Conservation (phyloP, 2,888 invertebrate species). For the Sericinus montela region DNA sequence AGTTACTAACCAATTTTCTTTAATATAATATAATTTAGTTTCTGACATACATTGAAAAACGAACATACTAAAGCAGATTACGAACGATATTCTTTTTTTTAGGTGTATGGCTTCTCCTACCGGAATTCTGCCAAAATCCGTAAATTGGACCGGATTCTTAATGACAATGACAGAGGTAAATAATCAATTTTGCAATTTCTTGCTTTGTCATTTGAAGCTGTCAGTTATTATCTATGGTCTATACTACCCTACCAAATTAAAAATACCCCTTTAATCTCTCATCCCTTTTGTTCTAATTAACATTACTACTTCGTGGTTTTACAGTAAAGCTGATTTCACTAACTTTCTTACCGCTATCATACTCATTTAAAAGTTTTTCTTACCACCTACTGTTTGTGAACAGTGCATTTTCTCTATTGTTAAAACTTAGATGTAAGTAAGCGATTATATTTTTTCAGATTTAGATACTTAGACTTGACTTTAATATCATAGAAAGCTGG, state of each 20-base stretch:
- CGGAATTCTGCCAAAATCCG: no score
- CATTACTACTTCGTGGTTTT: slow-evolving; percentile 9
- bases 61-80: no score
- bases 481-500: neutral
- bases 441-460: no score
- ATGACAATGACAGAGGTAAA: no score
- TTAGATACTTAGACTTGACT: neutral
- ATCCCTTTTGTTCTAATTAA: neutral
- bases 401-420: slow-evolving; percentile 1
- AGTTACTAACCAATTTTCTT: no score
- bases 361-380: neutral
- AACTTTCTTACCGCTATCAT: neutral
- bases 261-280: neutral
- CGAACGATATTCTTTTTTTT: no score
- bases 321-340: slow-evolving; percentile 26
- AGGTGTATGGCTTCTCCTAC: no score
- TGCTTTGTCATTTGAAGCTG: no score
- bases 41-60: no score
- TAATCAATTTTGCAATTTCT: no score
- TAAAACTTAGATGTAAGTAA: slow-evolving; percentile 14
- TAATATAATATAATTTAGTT: no score
- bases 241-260: slow-evolving; percentile 30
- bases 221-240: no score
- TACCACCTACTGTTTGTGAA: neutral
- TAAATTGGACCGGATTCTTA: slow-evolving; percentile 33